Conservation (phyloP, 2,888 invertebrate genomes). For the Heteromurus nitidus region DNA sequence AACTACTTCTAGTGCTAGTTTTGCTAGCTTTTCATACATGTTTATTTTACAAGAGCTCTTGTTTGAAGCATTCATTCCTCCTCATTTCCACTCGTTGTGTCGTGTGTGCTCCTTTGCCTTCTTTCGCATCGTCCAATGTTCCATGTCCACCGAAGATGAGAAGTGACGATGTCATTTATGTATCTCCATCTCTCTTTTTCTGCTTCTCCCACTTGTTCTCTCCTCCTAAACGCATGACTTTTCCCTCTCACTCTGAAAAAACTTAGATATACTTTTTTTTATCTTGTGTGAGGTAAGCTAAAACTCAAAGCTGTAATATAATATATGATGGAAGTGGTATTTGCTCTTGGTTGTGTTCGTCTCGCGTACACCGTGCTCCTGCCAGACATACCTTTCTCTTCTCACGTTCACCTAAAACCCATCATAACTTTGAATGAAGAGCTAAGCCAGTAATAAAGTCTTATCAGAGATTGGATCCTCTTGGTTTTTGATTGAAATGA, state of each 20-base stretch:
- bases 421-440: constrained; percentile 65
- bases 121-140: constrained; percentile 20
- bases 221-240: too few species aligned
- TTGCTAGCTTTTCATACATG: too few species aligned
- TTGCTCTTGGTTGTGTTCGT: not conserved
- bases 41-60: too few species aligned
- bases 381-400: constrained; percentile 57
- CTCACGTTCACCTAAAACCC: constrained; percentile 65
- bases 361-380: not conserved
- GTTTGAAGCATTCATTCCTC: constrained; percentile 39
- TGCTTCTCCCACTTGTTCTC: constrained; percentile 8
- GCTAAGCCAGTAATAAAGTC: constrained; percentile 65
- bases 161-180: constrained; percentile 74
- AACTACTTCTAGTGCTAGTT: too few species aligned
- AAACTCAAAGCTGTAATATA: constrained; percentile 26
- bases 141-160: constrained; percentile 70
- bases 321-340: constrained; percentile 39
- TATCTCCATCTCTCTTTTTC: constrained; percentile 69
- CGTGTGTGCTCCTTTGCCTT: not conserved
- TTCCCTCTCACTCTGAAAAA: constrained; percentile 14
- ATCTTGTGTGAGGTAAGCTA: constrained; percentile 40
- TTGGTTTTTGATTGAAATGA: constrained; percentile 64
- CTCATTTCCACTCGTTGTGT: constrained; percentile 16
- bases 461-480: constrained; percentile 65
- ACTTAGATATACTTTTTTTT: too few species aligned